Evolutionary conservation across 2,888 invertebrate species (phyloP), one percentile per base, ranked within the genome.

Genomic region (Adelphocoris suturalis): DNA sequence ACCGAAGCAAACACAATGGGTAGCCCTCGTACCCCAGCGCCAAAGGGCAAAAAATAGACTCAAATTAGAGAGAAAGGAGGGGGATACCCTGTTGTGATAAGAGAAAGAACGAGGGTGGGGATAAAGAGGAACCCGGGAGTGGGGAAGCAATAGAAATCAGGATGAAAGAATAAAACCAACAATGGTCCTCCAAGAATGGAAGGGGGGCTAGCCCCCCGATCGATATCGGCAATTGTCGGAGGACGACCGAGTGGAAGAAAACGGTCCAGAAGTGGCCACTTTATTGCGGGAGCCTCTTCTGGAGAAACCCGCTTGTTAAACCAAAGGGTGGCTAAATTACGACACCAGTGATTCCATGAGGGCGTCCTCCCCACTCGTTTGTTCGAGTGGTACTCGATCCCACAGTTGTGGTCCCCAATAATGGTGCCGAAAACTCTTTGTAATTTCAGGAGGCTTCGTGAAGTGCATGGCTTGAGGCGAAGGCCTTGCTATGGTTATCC

Each of bases 111-210:
- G 82, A 23, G 37, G 82, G 82, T 46, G 82, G 46, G 46, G 75
- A 4, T 16, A 78, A 47, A 46, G 37, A 46, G 47, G 46, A 78
- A 19, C 14, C 13, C 0, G 16, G 28, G 27, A 28, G n/a, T 9
- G 27, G 16, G 82, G 85, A 61, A 16, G 85, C 85, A 86, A 86
- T 86, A 86, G 86, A 86, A 85, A 86, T 76, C 86, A 76, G 86
- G 86, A 76, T 86, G 86, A 76, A 68, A 86, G 86, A 86, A 86
- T 86, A 86, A 86, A 86, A 86, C 86, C 76, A 86, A 86, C 86
- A 86, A 86, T 76, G 48, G 86, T 37, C 27, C 86, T 86, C 76
- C 47, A 76, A 57, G 82, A 82, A 52, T 19, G 82, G 19, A 27
- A 48, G 48, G 75, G 86, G 55, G 16, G 48, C 76, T 14, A 48